A percentile compares a stretch with the other conserved stretches of the same genome.
phyloP scores from a whole-genome alignment of 2,797 vertebrate genomes.

The Hirundo rustica region DNA sequence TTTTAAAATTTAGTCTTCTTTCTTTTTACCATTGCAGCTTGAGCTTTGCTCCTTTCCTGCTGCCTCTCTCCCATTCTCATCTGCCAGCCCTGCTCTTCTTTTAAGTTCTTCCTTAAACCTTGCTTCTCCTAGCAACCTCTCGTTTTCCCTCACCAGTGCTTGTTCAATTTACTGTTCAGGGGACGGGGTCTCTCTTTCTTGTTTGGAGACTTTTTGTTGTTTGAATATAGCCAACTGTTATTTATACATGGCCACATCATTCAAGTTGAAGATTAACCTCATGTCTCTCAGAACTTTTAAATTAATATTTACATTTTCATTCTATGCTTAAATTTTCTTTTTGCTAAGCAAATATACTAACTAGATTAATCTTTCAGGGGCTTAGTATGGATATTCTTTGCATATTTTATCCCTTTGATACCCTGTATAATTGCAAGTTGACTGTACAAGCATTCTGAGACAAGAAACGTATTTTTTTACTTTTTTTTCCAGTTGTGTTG shows the following conservation, averaged over 20 bases:
- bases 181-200: not conserved
- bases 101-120: conserved; percentile 48
- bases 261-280: conserved; percentile 49
- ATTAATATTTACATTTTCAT: conserved; percentile 50
- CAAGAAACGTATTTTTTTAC: not conserved
- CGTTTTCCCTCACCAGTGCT: not conserved
- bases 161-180: conserved; percentile 32
- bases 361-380: conserved; percentile 8
- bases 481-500: not conserved
- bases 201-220: conserved; percentile 31
- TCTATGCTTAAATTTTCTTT: not conserved
- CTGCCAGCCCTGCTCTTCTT: conserved; percentile 37
- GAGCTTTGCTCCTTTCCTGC: conserved; percentile 24
- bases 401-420: not conserved
- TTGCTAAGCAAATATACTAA: not conserved
- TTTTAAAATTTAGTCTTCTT: not conserved
- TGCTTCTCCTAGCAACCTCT: conserved; percentile 48
- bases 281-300: conserved; percentile 15
- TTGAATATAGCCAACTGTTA: conserved; percentile 37
- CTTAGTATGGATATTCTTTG: not conserved
- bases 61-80: conserved; percentile 27
- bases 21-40: not conserved
- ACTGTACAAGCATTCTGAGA: not conserved
- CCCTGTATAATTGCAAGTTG: not conserved
- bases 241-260: conserved; percentile 1